These are phyloP conservation scores for Lochmaea crataegi DNA, from an alignment of 2,888 invertebrate species.

Conservation along the genomic window DNA sequence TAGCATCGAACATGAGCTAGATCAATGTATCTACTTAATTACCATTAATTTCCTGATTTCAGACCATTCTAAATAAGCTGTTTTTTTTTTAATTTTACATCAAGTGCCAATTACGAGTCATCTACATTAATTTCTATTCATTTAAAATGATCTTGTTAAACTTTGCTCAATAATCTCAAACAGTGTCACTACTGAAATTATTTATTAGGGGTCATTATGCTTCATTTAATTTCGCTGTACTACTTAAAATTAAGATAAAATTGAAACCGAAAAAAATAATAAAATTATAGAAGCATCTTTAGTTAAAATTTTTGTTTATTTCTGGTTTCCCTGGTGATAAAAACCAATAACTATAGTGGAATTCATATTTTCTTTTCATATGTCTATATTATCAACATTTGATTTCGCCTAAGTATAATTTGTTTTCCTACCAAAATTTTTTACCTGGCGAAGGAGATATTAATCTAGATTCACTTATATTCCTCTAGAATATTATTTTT, in stretches of 20 bases:
- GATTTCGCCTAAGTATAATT: too few species aligned
- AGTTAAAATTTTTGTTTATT: too few species aligned
- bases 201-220: neutral
- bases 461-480: neutral
- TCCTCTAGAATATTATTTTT: too few species aligned
- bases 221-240: neutral
- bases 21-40: constrained; percentile 6
- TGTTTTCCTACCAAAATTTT: too few species aligned
- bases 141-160: constrained; percentile 10
- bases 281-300: too few species aligned
- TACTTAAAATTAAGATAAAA: neutral
- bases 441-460: neutral
- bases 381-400: too few species aligned
- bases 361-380: too few species aligned
- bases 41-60: constrained; percentile 10
- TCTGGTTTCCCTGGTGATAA: too few species aligned
- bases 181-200: constrained; percentile 2
- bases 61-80: neutral
- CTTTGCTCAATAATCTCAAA: neutral
- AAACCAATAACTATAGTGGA: too few species aligned
- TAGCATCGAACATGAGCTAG: neutral
- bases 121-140: constrained; percentile 1
- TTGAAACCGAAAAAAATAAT: neutral
- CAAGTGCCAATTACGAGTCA: constrained; percentile 13
- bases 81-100: neutral